Evolutionary conservation across 2,113 vertebrate species (phyloP), one percentile per base, ranked within the genome.

Genomic region (Alligator sinensis): DNA sequence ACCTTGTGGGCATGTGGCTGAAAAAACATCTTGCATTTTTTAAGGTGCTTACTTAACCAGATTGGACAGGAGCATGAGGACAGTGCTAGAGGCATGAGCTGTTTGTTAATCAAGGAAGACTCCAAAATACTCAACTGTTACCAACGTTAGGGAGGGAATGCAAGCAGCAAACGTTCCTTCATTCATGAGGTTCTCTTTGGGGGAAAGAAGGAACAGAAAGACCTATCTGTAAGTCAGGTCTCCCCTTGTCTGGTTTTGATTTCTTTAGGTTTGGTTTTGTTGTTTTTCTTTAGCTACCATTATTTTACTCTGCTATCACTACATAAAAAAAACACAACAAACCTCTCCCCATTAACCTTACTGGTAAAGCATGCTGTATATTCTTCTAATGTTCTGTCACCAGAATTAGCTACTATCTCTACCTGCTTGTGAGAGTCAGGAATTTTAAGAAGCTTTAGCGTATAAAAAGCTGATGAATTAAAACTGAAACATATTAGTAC

Each of bases 21-120:
- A 70, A 27, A 94, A 96, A 94, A 93, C 96, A n/a, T 86, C 81
- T 91, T 11, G 80, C 76, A 62, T 92, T 82, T 84, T 75, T 82
- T 80, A 55, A 76, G 14, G 25, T 18, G 5, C 84, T 91, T 21
- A 59, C 22, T 91, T 94, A 92, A 84, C 76, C 47, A 72, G 63
- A 63, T 74, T 90, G 0, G 15, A 89, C 86, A 87, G 92, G 13
- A 80, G 76, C 63, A 92, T 82, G 91, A 80, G 86, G 30, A 28
- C 64, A 75, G 89, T 88, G 80, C 38, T 76, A 24, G 74, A 0
- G 2, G 90, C 87, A 72, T 87, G 87, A 94, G 89, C 82, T 60
- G 24, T 88, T 91, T 91, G 63, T 84, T 92, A 91, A 92, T 72
- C 88, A 86, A 25, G 63, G 92, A 88, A 13, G 15, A 18, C 66